phyloP scores from a whole-genome alignment of 2,888 invertebrate genomes.

The Stenichneumon culpator region DNA sequence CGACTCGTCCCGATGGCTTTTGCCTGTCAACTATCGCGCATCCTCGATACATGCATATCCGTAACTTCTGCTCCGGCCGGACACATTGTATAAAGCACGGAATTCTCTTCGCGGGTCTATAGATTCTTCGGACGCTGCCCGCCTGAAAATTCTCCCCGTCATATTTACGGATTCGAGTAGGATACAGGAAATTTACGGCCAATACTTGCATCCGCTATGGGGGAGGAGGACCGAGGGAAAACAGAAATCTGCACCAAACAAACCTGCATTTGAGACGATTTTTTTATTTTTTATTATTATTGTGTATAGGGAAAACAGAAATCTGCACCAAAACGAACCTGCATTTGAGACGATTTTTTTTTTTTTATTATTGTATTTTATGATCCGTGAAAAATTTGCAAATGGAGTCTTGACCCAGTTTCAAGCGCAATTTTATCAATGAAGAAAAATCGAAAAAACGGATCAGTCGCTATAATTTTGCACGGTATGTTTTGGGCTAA shows the following conservation, averaged over 20 bases:
- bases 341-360: too few species aligned
- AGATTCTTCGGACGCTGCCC: background rate
- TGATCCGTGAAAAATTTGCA: too few species aligned
- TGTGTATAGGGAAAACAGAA: too few species aligned
- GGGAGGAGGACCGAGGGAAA: too few species aligned
- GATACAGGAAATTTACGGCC: background rate
- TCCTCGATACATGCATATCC: background rate
- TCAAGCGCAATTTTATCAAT: too few species aligned
- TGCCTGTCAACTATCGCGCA: constrained; percentile 1
- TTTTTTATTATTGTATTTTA: too few species aligned
- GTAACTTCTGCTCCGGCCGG: background rate
- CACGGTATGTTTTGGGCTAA: too few species aligned
- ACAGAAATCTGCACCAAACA: too few species aligned
- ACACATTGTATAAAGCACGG: background rate
- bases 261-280: too few species aligned
- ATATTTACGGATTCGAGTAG: background rate
- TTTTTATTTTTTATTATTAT: too few species aligned
- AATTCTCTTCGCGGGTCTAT: background rate
- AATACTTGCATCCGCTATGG: background rate
- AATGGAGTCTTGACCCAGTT: too few species aligned
- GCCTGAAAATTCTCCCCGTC: background rate
- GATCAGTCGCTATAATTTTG: background rate
- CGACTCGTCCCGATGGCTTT: constrained; percentile 6
- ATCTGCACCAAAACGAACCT: too few species aligned
- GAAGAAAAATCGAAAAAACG: background rate